These are phyloP conservation scores for Sceliomorpha sp. DNA, from an alignment of 2,888 invertebrate genomes.

Conservation along the genomic window DNA sequence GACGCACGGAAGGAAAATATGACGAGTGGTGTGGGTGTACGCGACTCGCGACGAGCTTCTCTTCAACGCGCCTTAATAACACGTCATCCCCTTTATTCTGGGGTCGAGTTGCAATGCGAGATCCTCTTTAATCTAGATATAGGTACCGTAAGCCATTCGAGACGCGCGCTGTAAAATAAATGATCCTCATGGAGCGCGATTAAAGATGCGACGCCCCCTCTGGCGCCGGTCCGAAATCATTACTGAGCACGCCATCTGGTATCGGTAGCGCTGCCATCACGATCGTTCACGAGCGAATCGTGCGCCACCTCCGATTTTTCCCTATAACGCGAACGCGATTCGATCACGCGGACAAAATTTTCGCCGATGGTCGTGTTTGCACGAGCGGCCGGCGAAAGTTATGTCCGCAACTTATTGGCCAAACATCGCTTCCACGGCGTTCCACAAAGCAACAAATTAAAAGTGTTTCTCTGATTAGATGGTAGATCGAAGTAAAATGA, in stretches of 20 bases:
- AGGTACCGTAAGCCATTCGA: constrained; percentile 63
- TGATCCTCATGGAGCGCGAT: constrained; percentile 51
- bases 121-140: constrained; percentile 76
- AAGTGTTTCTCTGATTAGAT: constrained; percentile 62
- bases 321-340: background rate
- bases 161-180: constrained; percentile 54
- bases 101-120: constrained; percentile 67
- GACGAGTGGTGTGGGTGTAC: constrained; percentile 34
- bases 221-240: constrained; percentile 2
- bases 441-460: constrained; percentile 45
- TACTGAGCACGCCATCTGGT: constrained; percentile 3
- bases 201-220: constrained; percentile 3
- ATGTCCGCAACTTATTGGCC: constrained; percentile 45
- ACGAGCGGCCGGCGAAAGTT: constrained; percentile 56
- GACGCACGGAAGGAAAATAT: constrained; percentile 53
- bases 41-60: constrained; percentile 32
- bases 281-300: constrained; percentile 3
- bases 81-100: constrained; percentile 74
- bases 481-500: too few relatives aligned
- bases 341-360: constrained; percentile 39
- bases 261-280: background rate
- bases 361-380: constrained; percentile 62
- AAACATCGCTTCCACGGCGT: background rate
- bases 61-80: constrained; percentile 67
- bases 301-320: background rate